Percentiles rank a stretch among this genome's conserved stretches.
Evolutionary conservation across 1,140 invertebrate genomes (phyloP).

Genomic region (Ridgeia piscesae): DNA sequence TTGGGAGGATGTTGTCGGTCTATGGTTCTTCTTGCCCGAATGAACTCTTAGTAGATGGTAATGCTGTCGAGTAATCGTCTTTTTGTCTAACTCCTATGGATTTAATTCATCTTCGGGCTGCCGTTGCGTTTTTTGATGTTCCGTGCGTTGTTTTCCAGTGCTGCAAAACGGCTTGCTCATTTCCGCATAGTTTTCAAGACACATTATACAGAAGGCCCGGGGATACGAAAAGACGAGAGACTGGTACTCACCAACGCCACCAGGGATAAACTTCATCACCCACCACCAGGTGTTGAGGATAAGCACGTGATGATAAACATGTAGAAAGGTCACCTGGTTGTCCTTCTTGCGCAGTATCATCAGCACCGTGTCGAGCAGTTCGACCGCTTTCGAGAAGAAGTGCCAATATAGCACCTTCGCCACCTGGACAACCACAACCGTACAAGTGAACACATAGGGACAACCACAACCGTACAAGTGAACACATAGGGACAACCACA

Average conservation of each 20-base stretch:
- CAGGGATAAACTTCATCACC: slow-evolving; percentile 45
- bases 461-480: too few species aligned
- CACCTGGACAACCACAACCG: slow-evolving; percentile 10
- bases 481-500: background rate
- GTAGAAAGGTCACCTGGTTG: slow-evolving; percentile 74
- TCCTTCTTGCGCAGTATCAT: slow-evolving; percentile 71
- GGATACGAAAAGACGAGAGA: background rate
- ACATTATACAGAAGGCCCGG: too few species aligned
- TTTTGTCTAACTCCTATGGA: too few species aligned
- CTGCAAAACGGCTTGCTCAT: too few species aligned
- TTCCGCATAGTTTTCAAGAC: too few species aligned
- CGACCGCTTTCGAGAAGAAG: slow-evolving; percentile 38
- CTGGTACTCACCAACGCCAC: slow-evolving; percentile 32
- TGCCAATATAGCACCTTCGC: slow-evolving; percentile 35
- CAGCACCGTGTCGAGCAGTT: slow-evolving; percentile 37
- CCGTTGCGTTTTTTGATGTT: too few species aligned
- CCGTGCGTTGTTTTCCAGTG: too few species aligned
- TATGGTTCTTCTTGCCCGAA: background rate
- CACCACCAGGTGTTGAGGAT: slow-evolving; percentile 54
- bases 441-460: background rate
- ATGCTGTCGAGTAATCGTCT: too few species aligned
- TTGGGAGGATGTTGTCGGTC: background rate
- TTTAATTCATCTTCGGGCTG: too few species aligned
- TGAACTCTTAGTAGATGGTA: background rate
- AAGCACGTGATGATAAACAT: slow-evolving; percentile 68